Evolutionary conservation across 2,888 invertebrate genomes (phyloP).

Genomic region (Malthinus seriepunctatus): DNA sequence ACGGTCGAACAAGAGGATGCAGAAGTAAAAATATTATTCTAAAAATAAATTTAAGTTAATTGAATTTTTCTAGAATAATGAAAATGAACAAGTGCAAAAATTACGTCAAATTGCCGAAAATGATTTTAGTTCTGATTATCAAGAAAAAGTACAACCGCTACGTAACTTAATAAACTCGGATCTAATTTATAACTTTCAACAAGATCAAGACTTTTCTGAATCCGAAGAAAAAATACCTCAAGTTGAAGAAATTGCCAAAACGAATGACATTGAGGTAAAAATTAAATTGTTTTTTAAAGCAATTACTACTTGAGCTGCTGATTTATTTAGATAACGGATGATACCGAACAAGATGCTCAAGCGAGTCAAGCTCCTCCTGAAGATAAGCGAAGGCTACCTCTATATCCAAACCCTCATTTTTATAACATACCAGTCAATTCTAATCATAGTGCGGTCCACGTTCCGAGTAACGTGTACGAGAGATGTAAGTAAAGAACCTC

Average conservation of each 20-base stretch:
- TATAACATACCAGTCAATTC: conserved; percentile 77
- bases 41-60: background rate
- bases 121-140: conserved; percentile 9
- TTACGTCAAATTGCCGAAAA: conserved; percentile 8
- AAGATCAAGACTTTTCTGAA: conserved; percentile 34
- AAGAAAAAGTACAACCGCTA: conserved; percentile 31
- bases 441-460: conserved; percentile 86
- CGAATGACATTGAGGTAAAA: conserved; percentile 37
- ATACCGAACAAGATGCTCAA: conserved; percentile 48
- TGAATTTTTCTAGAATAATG: conserved; percentile 8
- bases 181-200: conserved; percentile 36
- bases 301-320: background rate
- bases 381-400: conserved; percentile 58
- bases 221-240: conserved; percentile 27
- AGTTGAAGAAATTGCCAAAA: conserved; percentile 28
- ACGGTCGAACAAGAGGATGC: conserved; percentile 59
- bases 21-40: conserved; percentile 6
- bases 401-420: conserved; percentile 75
- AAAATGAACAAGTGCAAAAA: conserved; percentile 18
- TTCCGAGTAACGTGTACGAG: conserved; percentile 94
- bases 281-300: background rate
- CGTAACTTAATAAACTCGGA: conserved; percentile 42
- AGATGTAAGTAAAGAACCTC: conserved; percentile 64
- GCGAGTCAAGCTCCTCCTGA: conserved; percentile 58
- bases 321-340: conserved; percentile 43